Evolutionary conservation across 2,888 invertebrate species (phyloP).

Genomic region (Rhamphomyia laevipes): DNA sequence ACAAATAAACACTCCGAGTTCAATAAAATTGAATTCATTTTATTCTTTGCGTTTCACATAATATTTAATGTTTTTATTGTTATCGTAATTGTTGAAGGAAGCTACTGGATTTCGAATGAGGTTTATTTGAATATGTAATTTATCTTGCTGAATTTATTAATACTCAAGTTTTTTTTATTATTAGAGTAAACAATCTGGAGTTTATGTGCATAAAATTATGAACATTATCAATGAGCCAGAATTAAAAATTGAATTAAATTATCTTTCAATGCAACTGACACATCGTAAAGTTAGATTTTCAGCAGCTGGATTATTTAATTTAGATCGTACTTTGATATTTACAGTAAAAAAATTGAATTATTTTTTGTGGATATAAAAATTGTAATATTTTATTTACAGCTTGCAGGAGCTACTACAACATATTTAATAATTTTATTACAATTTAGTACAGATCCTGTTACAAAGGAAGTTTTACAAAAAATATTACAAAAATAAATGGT

Average conservation of each 20-base stretch:
- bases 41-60: slow-evolving; percentile 31
- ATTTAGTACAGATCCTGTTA: slow-evolving; percentile 19
- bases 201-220: slow-evolving; percentile 31
- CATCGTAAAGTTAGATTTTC: slow-evolving; percentile 33
- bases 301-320: slow-evolving; percentile 34
- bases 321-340: slow-evolving; percentile 36
- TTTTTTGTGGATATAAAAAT: background rate
- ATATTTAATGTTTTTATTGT: slow-evolving; percentile 31
- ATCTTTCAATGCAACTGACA: slow-evolving; percentile 31
- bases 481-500: too few species aligned
- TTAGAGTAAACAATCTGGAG: slow-evolving; percentile 23
- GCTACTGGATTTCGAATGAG: slow-evolving; percentile 23
- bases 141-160: too few species aligned
- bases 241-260: slow-evolving; percentile 26
- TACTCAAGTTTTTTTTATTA: background rate
- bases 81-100: slow-evolving; percentile 30
- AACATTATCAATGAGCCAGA: slow-evolving; percentile 29
- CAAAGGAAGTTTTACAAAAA: too few species aligned
- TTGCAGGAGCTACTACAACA: slow-evolving; percentile 35
- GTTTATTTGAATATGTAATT: background rate
- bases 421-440: slow-evolving; percentile 37
- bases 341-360: slow-evolving; percentile 24
- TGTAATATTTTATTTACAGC: slow-evolving; percentile 21
- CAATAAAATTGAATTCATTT: slow-evolving; percentile 31
- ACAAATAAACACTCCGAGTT: slow-evolving; percentile 26